phyloP scores from a whole-genome alignment of 2,888 invertebrate species.

The Alloplasta piceator region DNA sequence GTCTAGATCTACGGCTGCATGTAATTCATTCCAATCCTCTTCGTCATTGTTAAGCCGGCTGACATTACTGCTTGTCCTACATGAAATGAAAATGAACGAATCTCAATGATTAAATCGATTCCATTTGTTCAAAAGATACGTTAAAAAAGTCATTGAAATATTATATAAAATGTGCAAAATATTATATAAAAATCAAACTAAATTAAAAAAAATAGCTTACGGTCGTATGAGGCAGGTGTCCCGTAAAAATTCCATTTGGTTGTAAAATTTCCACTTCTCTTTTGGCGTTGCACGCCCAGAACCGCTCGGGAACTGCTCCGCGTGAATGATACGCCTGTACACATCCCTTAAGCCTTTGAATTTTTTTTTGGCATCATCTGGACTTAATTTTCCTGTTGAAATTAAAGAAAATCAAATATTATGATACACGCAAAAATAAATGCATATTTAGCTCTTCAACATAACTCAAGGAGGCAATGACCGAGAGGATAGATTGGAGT shows the following conservation, averaged over 20 bases:
- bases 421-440: conserved; percentile 5
- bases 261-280: too few relatives aligned
- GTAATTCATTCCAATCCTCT: conserved; percentile 8
- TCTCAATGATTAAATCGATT: background rate
- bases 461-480: background rate
- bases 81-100: conserved; percentile 25
- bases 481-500: too few relatives aligned
- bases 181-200: too few relatives aligned
- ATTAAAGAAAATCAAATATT: background rate
- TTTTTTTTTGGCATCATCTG: conserved; percentile 20
- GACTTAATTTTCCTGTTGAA: conserved; percentile 14
- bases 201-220: too few relatives aligned
- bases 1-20: conserved; percentile 9
- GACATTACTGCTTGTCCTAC: conserved; percentile 38
- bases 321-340: conserved; percentile 16
- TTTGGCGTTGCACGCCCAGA: too few relatives aligned
- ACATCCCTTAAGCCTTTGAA: conserved; percentile 9
- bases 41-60: conserved; percentile 1
- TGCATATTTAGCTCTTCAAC: background rate
- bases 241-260: too few relatives aligned
- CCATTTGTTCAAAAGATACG: too few relatives aligned
- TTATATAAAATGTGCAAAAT: too few relatives aligned
- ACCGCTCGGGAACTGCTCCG: too few relatives aligned
- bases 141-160: too few relatives aligned
- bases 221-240: too few relatives aligned